Base-by-base conservation (phyloP, 2,797 vertebrate species). In the Sebastes diploproa region DNA sequence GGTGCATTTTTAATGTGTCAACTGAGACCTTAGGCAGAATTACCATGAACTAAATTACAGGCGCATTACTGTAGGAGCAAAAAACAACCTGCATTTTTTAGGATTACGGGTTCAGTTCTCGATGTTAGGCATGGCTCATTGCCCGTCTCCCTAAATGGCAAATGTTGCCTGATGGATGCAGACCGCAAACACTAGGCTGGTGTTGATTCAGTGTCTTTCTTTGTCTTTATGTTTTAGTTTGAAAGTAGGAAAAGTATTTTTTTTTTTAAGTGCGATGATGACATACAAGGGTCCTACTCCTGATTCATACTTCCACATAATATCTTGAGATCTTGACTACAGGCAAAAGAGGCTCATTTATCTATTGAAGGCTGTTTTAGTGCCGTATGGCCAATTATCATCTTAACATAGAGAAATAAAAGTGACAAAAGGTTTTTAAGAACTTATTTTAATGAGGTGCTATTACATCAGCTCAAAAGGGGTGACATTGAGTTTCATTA, bases 1-100 rank as follows among this genome's bases (percentile, higher is more conserved):
- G 86, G 50, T 76, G 89, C 90, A 90, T 93, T 93, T 93, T 90
- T 90, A 91, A 91, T 86, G 67, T 89, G 89, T 90, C 89, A 81
- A 75, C 78, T 68, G 69, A 78, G 84, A 91, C 85, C 83, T 20
- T 30, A 87, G 85, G 86, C 81, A 75, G 73, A 87, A 78, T 88
- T 80, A 79, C 68, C 65, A 68, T 82, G 77, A 77, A 82, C 75
- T 81, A 84, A 92, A 87, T 81, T 72, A 78, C 36, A 83, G 61
- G 8, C 69, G 36, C 29, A 80, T 78, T 88, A 52, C 34, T 81
- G 20, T n/a, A 25, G 25, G 18, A 32, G 25, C 25, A 65, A 38
- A 64, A 77, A 71, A 38, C 16, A 81, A 46, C 32, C 14, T 46
- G 18, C 18, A 30, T 64, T 73, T 78, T 54, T 38, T 60, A 71